Evolutionary conservation across 37 sponge, comb jelly and placozoan genomes (phyloP).

Genomic region (Halichondria panicea): DNA sequence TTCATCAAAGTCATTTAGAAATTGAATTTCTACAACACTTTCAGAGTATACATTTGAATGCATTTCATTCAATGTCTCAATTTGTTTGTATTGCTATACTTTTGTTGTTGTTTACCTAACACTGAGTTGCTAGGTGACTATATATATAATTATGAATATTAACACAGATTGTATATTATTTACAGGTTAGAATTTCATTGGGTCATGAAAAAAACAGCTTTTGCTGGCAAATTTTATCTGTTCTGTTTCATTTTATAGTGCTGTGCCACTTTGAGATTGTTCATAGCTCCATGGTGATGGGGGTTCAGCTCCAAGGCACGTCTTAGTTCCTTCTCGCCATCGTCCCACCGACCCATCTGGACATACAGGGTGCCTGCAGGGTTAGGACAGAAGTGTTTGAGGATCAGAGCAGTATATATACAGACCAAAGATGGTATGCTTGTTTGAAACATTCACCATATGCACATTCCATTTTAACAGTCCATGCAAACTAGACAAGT

Average conservation of each 20-base stretch:
- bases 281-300: slow-evolving; percentile 74
- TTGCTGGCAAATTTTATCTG: not conserved
- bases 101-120: too few species aligned
- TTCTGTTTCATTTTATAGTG: slow-evolving; percentile 54
- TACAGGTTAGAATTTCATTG: too few species aligned
- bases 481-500: not conserved
- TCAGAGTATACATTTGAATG: too few species aligned
- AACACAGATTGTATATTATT: too few species aligned
- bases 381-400: too few species aligned
- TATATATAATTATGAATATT: too few species aligned
- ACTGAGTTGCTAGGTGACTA: too few species aligned
- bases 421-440: not conserved
- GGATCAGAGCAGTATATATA: not conserved
- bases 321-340: slow-evolving; percentile 61
- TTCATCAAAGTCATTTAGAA: too few species aligned
- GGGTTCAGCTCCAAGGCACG: slow-evolving; percentile 75
- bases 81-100: too few species aligned
- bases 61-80: too few species aligned
- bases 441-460: not conserved
- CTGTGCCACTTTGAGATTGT: slow-evolving; percentile 84
- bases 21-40: too few species aligned
- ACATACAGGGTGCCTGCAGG: slow-evolving; percentile 65
- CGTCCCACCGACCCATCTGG: slow-evolving; percentile 58
- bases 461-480: not conserved
- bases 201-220: too few species aligned